These are phyloP conservation scores for Corvus cornix DNA, from an alignment of 2,113 vertebrate species.

Conservation along the genomic window DNA sequence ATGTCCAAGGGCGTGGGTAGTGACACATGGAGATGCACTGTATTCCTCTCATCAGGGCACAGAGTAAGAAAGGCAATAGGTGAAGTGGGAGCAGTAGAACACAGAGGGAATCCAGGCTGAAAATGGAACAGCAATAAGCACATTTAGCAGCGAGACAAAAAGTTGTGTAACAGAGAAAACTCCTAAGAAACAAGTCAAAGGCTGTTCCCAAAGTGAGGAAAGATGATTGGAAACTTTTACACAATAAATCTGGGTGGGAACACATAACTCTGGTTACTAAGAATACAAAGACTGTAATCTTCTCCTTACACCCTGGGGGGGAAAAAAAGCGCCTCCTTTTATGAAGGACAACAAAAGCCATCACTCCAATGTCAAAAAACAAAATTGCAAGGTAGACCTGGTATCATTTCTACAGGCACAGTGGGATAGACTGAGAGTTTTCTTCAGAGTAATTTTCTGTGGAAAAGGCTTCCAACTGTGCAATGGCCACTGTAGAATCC, in stretches of 20 bases:
- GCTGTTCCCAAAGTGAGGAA: not conserved
- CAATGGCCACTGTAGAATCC: not conserved
- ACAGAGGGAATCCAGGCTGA: not conserved
- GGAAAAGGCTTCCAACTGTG: not conserved
- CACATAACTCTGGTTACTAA: not conserved
- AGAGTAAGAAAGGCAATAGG: not conserved
- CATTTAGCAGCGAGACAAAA: not conserved
- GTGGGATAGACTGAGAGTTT: not conserved
- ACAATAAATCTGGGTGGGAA: not conserved
- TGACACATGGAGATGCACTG: not conserved
- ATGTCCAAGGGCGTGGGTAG: rapidly evolving
- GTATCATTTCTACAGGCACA: conserved; percentile 8
- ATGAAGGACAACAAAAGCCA: not conserved
- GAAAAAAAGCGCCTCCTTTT: not conserved
- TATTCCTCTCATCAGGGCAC: not conserved
- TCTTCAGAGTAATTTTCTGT: conserved; percentile 42
- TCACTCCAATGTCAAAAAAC: not conserved
- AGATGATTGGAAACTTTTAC: not conserved
- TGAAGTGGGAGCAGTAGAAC: not conserved
- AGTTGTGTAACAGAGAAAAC: not conserved
- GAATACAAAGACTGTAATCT: not conserved
- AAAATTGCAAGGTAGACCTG: conserved; percentile 27
- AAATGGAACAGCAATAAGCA: not conserved
- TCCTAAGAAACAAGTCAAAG: not conserved
- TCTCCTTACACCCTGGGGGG: not conserved